These are phyloP conservation scores for Chaenocephalus aceratus DNA, from an alignment of 2,113 vertebrate species.

Conservation along the genomic window DNA sequence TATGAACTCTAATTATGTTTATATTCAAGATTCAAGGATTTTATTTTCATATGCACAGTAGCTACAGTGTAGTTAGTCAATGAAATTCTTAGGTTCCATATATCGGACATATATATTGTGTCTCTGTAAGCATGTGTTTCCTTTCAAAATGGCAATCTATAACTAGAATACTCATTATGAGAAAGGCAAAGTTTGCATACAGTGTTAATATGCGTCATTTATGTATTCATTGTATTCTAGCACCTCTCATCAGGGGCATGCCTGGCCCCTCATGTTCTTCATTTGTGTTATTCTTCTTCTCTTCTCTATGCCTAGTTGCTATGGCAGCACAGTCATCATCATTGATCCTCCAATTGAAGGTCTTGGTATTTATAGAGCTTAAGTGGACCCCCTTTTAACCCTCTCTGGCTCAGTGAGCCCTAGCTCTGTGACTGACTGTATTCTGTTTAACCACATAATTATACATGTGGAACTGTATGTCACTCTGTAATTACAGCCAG, in stretches of 20 bases:
- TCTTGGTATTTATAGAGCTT: constrained; percentile 79
- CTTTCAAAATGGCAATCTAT: neutral
- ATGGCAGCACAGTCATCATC: constrained; percentile 82
- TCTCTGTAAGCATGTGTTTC: neutral
- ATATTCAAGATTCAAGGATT: no score
- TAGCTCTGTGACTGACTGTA: neutral
- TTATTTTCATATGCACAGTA: no score
- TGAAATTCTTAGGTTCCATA: no score
- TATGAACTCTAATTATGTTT: neutral
- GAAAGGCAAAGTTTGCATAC: neutral
- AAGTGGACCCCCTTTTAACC: constrained; percentile 66
- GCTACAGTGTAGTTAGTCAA: no score
- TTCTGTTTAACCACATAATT: constrained; percentile 56
- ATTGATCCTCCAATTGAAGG: constrained; percentile 81
- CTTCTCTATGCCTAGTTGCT: constrained; percentile 79
- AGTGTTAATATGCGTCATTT: neutral
- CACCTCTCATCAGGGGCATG: neutral
- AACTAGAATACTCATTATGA: neutral
- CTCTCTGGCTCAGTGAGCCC: constrained; percentile 32
- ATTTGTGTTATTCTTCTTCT: constrained; percentile 57
- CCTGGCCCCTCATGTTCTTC: constrained; percentile 37
- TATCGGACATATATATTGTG: neutral
- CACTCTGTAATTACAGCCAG: constrained; percentile 48
- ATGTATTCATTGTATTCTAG: neutral
- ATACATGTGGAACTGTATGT: constrained; percentile 15